Evolutionary conservation across 23 tunicate species (phyloP).

Genomic region (Ascidia mentula): DNA sequence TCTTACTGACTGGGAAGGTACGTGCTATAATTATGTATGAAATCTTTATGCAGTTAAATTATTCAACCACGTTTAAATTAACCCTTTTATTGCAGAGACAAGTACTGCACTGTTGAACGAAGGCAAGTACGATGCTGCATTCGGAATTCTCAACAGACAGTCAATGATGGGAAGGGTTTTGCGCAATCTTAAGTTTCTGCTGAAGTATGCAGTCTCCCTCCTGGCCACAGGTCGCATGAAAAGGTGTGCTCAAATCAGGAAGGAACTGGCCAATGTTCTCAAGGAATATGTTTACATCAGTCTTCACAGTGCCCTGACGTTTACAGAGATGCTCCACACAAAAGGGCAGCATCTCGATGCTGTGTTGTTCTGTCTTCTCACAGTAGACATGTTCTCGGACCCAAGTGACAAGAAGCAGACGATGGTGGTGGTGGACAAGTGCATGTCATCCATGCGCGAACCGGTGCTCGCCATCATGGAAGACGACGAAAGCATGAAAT

Average conservation of each 20-base stretch:
- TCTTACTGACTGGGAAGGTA: background rate
- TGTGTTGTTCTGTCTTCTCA: background rate
- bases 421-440: background rate
- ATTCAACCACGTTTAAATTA: too few relatives aligned
- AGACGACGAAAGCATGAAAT: background rate
- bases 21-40: background rate
- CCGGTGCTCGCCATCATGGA: background rate
- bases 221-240: slow-evolving; percentile 6
- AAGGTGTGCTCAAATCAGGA: background rate
- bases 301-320: background rate
- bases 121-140: background rate
- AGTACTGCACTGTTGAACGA: background rate
- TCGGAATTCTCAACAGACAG: slow-evolving; percentile 1
- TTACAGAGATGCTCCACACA: background rate
- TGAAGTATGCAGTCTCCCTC: background rate
- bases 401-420: background rate
- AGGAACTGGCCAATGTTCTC: background rate
- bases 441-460: slow-evolving; percentile 3
- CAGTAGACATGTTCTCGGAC: background rate
- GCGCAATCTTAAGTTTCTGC: background rate
- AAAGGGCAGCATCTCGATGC: background rate
- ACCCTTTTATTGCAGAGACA: background rate
- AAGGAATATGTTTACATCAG: background rate
- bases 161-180: background rate
- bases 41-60: too few relatives aligned